phyloP scores from a whole-genome alignment of 2,797 vertebrate genomes.

The Rhynchonycteris naso region DNA sequence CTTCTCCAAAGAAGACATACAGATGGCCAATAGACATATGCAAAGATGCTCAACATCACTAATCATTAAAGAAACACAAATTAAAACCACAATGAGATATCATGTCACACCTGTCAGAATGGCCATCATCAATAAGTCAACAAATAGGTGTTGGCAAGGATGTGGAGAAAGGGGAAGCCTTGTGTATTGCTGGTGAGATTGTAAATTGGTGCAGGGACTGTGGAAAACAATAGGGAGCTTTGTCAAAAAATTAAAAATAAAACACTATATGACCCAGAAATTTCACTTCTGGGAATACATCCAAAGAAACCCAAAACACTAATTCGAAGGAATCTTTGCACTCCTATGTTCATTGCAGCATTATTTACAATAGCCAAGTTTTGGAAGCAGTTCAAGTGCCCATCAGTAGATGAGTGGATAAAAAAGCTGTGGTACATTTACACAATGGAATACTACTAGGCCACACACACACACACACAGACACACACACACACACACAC shows the following conservation, averaged over 20 bases:
- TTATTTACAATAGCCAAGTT: background rate
- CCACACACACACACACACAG: too few species aligned
- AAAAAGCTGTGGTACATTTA: background rate
- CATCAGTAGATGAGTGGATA: background rate
- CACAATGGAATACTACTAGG: background rate
- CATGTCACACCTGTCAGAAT: background rate
- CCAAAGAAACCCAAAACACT: background rate
- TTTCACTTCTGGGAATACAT: background rate
- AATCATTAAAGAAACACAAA: background rate
- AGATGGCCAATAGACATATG: background rate
- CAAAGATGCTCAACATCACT: background rate
- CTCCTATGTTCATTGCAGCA: background rate
- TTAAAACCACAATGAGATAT: background rate
- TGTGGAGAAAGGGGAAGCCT: background rate
- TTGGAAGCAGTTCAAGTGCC: background rate
- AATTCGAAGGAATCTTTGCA: background rate
- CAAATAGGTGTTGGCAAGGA: background rate
- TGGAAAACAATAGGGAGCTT: background rate
- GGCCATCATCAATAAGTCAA: background rate
- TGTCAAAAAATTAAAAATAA: background rate
- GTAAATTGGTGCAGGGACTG: background rate
- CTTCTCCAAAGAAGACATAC: background rate
- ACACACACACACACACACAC: too few species aligned
- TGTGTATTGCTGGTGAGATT: background rate
- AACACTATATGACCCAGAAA: background rate